Percentiles rank a stretch among this genome's conserved stretches.
These are phyloP conservation scores for Phaetusa simplex DNA, from an alignment of 2,113 vertebrate species.

Conservation along the genomic window DNA sequence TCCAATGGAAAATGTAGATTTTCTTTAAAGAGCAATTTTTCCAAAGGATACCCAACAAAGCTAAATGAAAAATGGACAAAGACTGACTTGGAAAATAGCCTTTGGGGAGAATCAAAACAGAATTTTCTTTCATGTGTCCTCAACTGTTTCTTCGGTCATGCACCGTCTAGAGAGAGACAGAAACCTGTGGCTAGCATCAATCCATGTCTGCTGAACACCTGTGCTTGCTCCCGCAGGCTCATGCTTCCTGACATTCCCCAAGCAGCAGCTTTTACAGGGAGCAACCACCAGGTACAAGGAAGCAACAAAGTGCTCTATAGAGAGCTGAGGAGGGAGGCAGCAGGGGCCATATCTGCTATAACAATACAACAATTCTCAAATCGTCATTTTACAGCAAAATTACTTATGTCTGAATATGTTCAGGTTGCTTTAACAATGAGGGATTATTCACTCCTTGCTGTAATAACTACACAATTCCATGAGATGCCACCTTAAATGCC, in stretches of 20 bases:
- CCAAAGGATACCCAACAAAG: neutral
- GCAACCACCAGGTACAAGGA: neutral
- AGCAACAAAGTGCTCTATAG: fast-evolving
- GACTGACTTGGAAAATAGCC: neutral
- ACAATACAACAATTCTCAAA: neutral
- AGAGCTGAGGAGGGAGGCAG: neutral
- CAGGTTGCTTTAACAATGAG: neutral
- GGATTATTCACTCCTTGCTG: neutral
- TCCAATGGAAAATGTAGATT: neutral
- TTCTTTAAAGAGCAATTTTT: neutral
- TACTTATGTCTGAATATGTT: neutral
- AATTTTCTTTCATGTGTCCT: neutral
- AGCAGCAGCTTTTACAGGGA: neutral
- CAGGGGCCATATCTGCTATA: neutral
- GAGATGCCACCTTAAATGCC: neutral
- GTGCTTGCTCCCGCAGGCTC: neutral
- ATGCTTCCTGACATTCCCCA: neutral
- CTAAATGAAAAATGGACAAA: neutral
- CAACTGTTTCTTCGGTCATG: neutral
- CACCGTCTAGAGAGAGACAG: neutral
- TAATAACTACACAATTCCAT: neutral
- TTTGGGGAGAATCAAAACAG: neutral
- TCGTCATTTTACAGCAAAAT: neutral
- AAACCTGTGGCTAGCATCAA: neutral
- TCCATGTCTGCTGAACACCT: neutral